Percentiles rank a stretch among this genome's conserved stretches.
Evolutionary conservation across 2,888 invertebrate genomes (phyloP).

Genomic region (Epinotia ramella): DNA sequence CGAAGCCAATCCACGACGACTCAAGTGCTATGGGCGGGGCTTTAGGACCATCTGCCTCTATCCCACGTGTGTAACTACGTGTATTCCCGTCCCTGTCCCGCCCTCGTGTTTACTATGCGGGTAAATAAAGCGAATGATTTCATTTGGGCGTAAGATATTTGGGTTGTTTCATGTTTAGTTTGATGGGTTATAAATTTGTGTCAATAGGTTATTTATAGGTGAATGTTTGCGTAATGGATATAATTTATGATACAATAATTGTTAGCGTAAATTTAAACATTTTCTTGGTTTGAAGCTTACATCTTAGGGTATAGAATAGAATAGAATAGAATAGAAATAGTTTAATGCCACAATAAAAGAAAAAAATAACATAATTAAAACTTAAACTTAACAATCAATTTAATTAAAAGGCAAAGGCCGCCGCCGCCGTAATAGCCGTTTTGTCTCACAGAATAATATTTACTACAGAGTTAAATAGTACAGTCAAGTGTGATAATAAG

Average conservation of each 20-base stretch:
- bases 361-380: too few relatives aligned
- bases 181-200: conserved; percentile 66
- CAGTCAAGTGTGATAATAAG: too few relatives aligned
- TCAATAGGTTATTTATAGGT: conserved; percentile 25
- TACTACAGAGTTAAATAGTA: too few relatives aligned
- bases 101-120: conserved; percentile 67
- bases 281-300: background rate
- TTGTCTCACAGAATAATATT: too few relatives aligned
- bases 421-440: too few relatives aligned
- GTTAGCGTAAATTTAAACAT: background rate
- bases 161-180: conserved; percentile 63
- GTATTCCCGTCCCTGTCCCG: conserved; percentile 55
- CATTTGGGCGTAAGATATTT: conserved; percentile 66
- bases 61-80: conserved; percentile 48
- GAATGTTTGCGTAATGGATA: background rate
- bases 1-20: conserved; percentile 75
- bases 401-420: too few relatives aligned
- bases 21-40: conserved; percentile 70
- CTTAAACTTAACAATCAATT: too few relatives aligned
- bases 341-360: too few relatives aligned
- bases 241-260: background rate
- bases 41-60: conserved; percentile 55
- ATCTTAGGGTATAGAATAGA: background rate
- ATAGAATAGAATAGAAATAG: too few relatives aligned
- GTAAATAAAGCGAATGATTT: conserved; percentile 80